These are phyloP conservation scores for Autographa pulchrina DNA, from an alignment of 2,888 invertebrate species.

Conservation along the genomic window DNA sequence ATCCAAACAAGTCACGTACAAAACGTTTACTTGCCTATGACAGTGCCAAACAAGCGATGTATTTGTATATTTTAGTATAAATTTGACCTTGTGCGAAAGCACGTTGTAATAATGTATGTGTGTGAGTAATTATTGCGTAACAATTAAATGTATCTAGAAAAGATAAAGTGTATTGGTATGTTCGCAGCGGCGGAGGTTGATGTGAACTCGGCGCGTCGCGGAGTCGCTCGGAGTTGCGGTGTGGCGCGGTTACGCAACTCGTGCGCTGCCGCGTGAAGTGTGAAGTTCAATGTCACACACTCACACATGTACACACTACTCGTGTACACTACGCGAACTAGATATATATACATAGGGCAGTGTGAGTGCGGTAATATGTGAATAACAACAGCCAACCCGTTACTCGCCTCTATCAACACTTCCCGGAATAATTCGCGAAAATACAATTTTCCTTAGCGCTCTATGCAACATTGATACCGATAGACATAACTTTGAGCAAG, in stretches of 20 bases:
- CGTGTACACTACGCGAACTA: constrained; percentile 55
- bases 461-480: constrained; percentile 71
- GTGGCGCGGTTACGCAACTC: constrained; percentile 82
- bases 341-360: constrained; percentile 61
- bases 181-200: constrained; percentile 58
- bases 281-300: constrained; percentile 89
- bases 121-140: constrained; percentile 38
- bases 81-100: constrained; percentile 37
- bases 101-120: constrained; percentile 6
- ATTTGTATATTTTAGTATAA: constrained; percentile 22
- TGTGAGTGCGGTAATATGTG: constrained; percentile 77
- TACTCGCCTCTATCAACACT: constrained; percentile 85
- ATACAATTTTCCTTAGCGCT: constrained; percentile 77
- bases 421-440: constrained; percentile 87
- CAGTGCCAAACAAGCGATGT: constrained; percentile 1
- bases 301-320: constrained; percentile 67
- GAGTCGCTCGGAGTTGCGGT: constrained; percentile 49
- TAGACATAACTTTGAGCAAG: constrained; percentile 79
- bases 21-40: constrained; percentile 1
- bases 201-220: constrained; percentile 57
- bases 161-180: constrained; percentile 47
- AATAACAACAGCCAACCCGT: constrained; percentile 85
- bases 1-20: not conserved
- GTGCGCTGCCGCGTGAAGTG: constrained; percentile 85
- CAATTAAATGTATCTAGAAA: constrained; percentile 40